Conservation (phyloP, 2,888 invertebrate genomes). For the Thereva nobilitata region DNA sequence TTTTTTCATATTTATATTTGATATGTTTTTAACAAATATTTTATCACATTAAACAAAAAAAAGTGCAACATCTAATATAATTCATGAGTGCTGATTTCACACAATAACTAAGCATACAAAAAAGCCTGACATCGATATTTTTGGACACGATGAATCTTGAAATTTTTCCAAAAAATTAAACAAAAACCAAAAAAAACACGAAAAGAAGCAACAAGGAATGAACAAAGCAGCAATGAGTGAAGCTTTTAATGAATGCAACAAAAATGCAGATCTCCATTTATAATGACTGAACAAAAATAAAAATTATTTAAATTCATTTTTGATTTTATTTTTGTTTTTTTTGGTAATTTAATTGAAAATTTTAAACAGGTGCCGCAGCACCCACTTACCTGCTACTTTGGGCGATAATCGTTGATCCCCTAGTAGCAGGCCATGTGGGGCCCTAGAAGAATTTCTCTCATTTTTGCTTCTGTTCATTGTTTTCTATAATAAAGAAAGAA, state of each 20-base stretch:
- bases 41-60: no score
- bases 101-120: no score
- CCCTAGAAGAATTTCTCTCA: slow-evolving; percentile 38
- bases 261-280: no score
- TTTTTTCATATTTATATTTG: no score
- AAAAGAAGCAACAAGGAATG: slow-evolving; percentile 9
- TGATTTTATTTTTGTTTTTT: background rate
- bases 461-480: slow-evolving; percentile 37
- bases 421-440: slow-evolving; percentile 46
- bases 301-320: no score
- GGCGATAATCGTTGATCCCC: slow-evolving; percentile 44
- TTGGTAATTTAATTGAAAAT: background rate
- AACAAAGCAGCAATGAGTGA: slow-evolving; percentile 35
- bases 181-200: background rate
- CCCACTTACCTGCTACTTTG: slow-evolving; percentile 48
- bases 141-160: no score
- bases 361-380: slow-evolving; percentile 33
- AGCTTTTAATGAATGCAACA: slow-evolving; percentile 18
- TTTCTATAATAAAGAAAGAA: slow-evolving; percentile 28
- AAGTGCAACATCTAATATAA: no score
- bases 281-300: no score
- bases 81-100: no score
- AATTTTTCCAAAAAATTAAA: background rate
- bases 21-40: no score
- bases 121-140: no score